A percentile compares a stretch with the other conserved stretches of the same genome.
Conservation (phyloP, 2,888 invertebrate species). For the Poecilus cupreus region DNA sequence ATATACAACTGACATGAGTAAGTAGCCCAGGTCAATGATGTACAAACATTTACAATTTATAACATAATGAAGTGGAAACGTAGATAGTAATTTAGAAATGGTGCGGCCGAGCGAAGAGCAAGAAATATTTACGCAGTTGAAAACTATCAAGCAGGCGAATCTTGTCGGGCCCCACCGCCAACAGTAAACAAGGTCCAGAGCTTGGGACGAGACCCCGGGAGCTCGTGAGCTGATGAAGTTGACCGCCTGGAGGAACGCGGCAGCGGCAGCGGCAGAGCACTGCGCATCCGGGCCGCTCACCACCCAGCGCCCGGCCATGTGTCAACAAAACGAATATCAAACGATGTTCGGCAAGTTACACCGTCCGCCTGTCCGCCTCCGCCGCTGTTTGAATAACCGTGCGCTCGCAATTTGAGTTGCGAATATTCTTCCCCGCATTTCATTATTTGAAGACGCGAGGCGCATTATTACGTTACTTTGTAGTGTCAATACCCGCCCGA, state of each 20-base stretch:
- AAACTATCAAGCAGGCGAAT: background rate
- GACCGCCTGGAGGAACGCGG: conserved; percentile 49
- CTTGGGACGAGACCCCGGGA: background rate
- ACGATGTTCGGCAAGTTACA: conserved; percentile 54
- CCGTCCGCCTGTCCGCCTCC: background rate
- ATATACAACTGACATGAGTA: too few relatives aligned
- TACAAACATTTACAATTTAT: too few relatives aligned
- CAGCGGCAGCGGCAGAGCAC: background rate
- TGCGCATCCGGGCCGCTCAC: conserved; percentile 42
- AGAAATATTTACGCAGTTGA: conserved; percentile 26
- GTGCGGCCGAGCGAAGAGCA: background rate
- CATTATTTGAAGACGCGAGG: conserved; percentile 44
- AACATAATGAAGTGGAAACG: background rate
- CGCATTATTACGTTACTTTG: conserved; percentile 52
- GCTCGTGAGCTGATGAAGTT: conserved; percentile 57
- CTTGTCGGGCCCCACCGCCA: background rate
- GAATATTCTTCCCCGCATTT: conserved; percentile 43
- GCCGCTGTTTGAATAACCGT: background rate
- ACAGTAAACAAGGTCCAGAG: conserved; percentile 49
- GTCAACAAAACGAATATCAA: conserved; percentile 59
- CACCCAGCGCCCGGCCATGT: background rate
- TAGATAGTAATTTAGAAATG: background rate
- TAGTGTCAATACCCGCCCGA: conserved; percentile 44
- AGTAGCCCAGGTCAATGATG: too few relatives aligned
- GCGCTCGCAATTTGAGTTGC: conserved; percentile 40